Conservation (phyloP, 2,888 invertebrate species). For the Bembecia ichneumoniformis region DNA sequence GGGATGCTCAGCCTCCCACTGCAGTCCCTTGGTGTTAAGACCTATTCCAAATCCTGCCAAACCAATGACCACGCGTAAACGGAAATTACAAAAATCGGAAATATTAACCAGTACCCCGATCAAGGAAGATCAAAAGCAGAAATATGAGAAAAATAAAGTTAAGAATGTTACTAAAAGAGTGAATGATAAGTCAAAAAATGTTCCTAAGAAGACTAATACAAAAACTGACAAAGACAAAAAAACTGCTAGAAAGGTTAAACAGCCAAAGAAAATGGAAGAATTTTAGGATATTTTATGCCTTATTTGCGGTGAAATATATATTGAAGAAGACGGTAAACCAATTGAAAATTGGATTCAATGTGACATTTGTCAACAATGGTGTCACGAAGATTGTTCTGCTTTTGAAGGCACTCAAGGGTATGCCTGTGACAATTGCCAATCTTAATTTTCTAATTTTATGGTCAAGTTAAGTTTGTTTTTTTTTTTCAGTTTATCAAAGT, state of each 20-base stretch:
- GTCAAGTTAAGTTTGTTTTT: too few species aligned
- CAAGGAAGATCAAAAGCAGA: not conserved
- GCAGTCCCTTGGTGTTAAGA: constrained; percentile 2
- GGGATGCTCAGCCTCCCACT: not conserved
- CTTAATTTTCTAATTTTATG: too few species aligned
- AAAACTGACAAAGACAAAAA: not conserved
- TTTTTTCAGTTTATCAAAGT: too few species aligned
- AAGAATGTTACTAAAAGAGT: constrained; percentile 3
- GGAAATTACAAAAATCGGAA: constrained; percentile 2
- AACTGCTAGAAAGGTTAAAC: not conserved
- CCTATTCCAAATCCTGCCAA: constrained; percentile 1
- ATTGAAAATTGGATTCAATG: too few species aligned
- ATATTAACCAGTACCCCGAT: constrained; percentile 1
- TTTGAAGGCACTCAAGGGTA: too few species aligned
- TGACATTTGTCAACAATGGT: too few species aligned
- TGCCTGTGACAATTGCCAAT: too few species aligned
- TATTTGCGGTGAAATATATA: too few species aligned
- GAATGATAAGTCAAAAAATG: not conserved
- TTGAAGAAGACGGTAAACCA: too few species aligned
- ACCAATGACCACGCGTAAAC: constrained; percentile 2
- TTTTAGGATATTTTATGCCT: not conserved
- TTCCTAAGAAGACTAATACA: not conserved
- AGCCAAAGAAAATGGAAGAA: not conserved
- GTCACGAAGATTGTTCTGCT: too few species aligned
- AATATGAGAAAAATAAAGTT: constrained; percentile 3